Conservation (phyloP, 2,888 invertebrate genomes). For the Megaustenia siamemsis region DNA sequence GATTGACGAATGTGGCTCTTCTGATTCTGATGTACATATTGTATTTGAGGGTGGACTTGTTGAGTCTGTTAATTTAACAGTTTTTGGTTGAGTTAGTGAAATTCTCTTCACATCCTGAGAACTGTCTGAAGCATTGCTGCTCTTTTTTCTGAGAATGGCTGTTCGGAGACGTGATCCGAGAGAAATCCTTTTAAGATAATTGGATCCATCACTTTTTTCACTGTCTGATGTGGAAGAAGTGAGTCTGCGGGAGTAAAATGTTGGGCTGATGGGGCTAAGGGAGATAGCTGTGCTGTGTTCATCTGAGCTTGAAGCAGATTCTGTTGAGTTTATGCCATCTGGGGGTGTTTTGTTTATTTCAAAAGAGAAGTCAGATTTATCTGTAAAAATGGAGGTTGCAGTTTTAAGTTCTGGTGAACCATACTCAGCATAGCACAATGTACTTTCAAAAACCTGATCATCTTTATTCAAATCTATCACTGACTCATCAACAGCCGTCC, state of each 20-base stretch:
- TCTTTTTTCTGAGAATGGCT: conserved; percentile 55
- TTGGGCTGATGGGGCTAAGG: background rate
- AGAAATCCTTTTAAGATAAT: conserved; percentile 51
- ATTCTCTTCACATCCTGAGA: conserved; percentile 37
- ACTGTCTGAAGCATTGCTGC: conserved; percentile 43
- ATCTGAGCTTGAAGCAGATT: background rate
- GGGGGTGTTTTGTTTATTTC: conserved; percentile 4
- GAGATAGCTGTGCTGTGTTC: background rate
- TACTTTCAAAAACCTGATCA: background rate
- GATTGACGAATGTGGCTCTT: conserved; percentile 31
- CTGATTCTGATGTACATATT: conserved; percentile 24
- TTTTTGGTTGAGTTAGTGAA: conserved; percentile 52
- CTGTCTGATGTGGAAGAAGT: conserved; percentile 16
- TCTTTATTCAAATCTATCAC: background rate
- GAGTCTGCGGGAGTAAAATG: background rate
- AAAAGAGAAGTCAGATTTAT: background rate
- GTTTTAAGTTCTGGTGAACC: background rate
- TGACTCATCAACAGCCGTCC: background rate
- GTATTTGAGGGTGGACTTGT: conserved; percentile 48
- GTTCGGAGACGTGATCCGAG: conserved; percentile 54
- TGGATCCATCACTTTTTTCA: conserved; percentile 14
- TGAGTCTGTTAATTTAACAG: conserved; percentile 29
- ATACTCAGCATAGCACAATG: background rate
- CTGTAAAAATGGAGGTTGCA: background rate
- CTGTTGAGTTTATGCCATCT: background rate